Percentiles rank a stretch among this genome's conserved stretches.
These are phyloP conservation scores for Metalampra italica DNA, from an alignment of 2,888 invertebrate genomes.

Conservation along the genomic window DNA sequence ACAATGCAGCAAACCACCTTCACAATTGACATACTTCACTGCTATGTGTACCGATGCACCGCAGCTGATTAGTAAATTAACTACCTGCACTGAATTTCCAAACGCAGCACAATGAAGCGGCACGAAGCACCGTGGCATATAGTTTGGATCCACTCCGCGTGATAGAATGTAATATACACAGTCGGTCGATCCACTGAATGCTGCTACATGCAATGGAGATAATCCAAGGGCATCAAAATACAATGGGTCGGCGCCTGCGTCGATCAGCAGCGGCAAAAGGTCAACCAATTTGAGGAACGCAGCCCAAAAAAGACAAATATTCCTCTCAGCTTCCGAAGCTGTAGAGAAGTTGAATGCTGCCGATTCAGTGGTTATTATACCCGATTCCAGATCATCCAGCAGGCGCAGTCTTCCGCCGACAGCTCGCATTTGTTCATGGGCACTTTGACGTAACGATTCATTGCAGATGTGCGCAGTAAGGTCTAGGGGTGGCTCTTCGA, in stretches of 20 bases:
- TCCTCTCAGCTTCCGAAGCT: slow-evolving; percentile 82
- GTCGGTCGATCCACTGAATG: slow-evolving; percentile 86
- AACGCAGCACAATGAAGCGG: slow-evolving; percentile 95
- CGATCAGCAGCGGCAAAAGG: slow-evolving; percentile 81
- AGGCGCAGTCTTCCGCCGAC: slow-evolving; percentile 82
- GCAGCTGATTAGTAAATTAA: slow-evolving; percentile 85
- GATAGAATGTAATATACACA: slow-evolving; percentile 83
- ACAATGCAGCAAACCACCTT: slow-evolving; percentile 89
- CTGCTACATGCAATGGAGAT: slow-evolving; percentile 86
- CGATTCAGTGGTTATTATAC: slow-evolving; percentile 79
- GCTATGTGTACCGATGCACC: slow-evolving; percentile 84
- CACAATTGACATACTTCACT: slow-evolving; percentile 81
- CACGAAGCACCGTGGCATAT: slow-evolving; percentile 84
- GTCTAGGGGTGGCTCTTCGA: slow-evolving; percentile 81
- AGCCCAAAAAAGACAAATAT: slow-evolving; percentile 85
- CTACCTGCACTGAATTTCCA: slow-evolving; percentile 89
- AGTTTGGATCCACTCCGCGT: slow-evolving; percentile 83
- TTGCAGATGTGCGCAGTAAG: slow-evolving; percentile 81
- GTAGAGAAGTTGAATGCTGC: slow-evolving; percentile 64
- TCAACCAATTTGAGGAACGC: slow-evolving; percentile 85
- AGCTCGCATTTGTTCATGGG: slow-evolving; percentile 46
- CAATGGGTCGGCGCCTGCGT: slow-evolving; percentile 83
- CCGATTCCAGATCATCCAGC: slow-evolving; percentile 86
- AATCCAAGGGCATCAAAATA: slow-evolving; percentile 86
- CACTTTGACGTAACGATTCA: slow-evolving; percentile 80